phyloP scores from a whole-genome alignment of 2,113 vertebrate species.

The Alectura lathami region DNA sequence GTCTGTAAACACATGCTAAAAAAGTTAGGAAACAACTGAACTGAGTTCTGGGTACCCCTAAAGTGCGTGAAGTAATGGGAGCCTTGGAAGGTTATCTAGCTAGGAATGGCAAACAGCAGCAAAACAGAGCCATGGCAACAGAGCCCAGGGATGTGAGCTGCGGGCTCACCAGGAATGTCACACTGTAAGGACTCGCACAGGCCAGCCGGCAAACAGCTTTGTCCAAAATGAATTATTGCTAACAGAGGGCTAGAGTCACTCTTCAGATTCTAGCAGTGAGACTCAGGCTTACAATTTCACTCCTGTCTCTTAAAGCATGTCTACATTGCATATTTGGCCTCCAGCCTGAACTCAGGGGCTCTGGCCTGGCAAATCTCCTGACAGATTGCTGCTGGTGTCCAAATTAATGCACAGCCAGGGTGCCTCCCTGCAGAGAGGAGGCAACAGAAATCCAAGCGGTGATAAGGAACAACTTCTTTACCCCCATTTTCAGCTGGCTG shows the following conservation, averaged over 20 bases:
- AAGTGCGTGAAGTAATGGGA: constrained; percentile 37
- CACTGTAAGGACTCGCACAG: background rate
- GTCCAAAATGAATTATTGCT: background rate
- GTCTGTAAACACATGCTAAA: background rate
- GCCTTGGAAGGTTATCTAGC: constrained; percentile 19
- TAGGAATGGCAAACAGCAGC: constrained; percentile 52
- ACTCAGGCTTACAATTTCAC: background rate
- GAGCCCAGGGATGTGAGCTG: background rate
- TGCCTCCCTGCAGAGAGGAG: background rate
- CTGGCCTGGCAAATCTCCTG: background rate
- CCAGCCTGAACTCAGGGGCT: background rate
- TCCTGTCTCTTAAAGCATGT: background rate
- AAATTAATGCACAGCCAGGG: background rate
- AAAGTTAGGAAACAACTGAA: constrained; percentile 36
- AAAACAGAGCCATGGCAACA: constrained; percentile 52
- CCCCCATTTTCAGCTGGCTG: background rate
- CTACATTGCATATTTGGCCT: background rate
- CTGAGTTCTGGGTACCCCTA: background rate
- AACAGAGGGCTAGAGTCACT: background rate
- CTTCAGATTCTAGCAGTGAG: background rate
- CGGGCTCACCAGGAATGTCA: background rate
- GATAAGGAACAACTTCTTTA: background rate
- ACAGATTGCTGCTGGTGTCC: background rate
- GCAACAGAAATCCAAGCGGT: background rate
- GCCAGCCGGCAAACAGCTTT: background rate